A percentile compares a stretch with the other conserved stretches of the same genome.
Evolutionary conservation across 1,140 invertebrate genomes (phyloP).

Genomic region (Protaetia brevitarsis): DNA sequence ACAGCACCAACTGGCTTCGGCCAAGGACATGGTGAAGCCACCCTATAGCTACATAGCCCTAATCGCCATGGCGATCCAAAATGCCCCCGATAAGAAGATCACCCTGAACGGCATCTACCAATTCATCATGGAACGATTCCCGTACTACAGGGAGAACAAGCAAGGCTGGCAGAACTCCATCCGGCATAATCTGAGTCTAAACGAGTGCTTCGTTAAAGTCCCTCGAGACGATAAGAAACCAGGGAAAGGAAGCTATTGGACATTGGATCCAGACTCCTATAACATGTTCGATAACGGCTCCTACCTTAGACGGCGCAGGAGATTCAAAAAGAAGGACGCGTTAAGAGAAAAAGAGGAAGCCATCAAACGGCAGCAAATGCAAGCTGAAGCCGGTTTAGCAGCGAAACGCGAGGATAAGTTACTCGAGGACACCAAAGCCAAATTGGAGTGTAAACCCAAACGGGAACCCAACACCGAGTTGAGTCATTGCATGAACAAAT

Average conservation of each 20-base stretch:
- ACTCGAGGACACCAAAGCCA: constrained; percentile 49
- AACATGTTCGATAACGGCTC: constrained; percentile 99
- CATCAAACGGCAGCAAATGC: constrained; percentile 71
- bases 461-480: constrained; percentile 60
- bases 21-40: constrained; percentile 90
- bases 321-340: constrained; percentile 96
- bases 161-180: constrained; percentile 96
- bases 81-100: constrained; percentile 87
- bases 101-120: constrained; percentile 98
- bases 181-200: constrained; percentile 93
- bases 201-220: constrained; percentile 99
- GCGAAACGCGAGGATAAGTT: constrained; percentile 52
- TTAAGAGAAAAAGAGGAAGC: constrained; percentile 84
- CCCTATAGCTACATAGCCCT: constrained; percentile 98
- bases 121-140: constrained; percentile 97
- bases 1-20: constrained; percentile 66
- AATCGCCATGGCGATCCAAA: constrained; percentile 97
- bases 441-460: constrained; percentile 61
- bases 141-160: constrained; percentile 96
- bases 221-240: constrained; percentile 89
- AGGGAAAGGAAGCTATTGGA: constrained; percentile 97
- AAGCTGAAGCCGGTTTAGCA: constrained; percentile 45
- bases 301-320: constrained; percentile 81
- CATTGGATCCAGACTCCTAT: constrained; percentile 90
- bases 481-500: constrained; percentile 45